A percentile compares a stretch with the other conserved stretches of the same genome.
Conservation (phyloP, 2,797 vertebrate genomes). For the Synaphobranchus kaupii region DNA sequence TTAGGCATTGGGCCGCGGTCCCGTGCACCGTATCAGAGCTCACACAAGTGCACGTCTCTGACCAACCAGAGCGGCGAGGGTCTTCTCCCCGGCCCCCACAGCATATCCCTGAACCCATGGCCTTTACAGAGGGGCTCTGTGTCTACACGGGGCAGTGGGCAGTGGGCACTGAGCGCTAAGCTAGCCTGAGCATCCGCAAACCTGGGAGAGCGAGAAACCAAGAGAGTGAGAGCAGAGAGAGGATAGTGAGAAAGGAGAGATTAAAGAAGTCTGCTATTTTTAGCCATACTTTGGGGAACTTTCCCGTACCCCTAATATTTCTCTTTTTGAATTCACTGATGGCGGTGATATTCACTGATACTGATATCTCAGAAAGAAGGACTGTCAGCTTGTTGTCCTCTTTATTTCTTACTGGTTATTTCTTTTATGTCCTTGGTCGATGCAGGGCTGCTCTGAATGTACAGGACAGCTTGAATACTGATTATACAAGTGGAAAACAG, state of each 20-base stretch:
- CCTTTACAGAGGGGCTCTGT: neutral
- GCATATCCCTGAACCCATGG: neutral
- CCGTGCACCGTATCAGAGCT: constrained; percentile 24
- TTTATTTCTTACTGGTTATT: neutral
- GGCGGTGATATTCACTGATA: no score
- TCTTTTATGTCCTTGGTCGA: neutral
- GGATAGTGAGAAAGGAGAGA: neutral
- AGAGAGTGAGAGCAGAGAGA: neutral
- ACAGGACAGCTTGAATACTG: neutral
- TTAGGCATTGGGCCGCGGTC: constrained; percentile 57
- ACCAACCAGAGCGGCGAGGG: no score
- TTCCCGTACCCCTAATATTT: neutral
- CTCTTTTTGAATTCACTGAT: neutral
- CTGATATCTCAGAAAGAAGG: neutral
- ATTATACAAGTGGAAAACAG: neutral
- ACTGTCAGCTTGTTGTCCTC: neutral
- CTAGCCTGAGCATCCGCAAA: neutral
- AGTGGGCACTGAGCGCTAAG: neutral
- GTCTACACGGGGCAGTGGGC: neutral
- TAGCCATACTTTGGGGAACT: neutral
- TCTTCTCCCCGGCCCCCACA: neutral
- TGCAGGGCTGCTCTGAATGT: neutral
- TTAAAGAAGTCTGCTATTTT: neutral
- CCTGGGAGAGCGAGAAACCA: neutral
- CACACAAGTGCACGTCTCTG: no score